Percentiles rank a stretch among this genome's conserved stretches.
Conservation (phyloP, 2,113 vertebrate species). For the Rhea pennata region DNA sequence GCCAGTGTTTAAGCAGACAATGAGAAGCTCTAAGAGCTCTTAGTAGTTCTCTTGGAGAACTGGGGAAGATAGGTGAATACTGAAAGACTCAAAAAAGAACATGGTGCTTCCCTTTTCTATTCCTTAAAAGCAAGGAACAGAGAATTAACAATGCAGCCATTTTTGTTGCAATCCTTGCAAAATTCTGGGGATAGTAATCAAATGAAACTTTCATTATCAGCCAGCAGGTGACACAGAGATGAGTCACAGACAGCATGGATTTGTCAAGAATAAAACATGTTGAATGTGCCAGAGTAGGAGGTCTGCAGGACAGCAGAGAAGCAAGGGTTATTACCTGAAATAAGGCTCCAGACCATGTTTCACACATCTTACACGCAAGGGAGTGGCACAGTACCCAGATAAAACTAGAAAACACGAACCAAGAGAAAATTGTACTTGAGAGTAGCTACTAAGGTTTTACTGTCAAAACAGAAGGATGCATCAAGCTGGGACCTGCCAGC, state of each 20-base stretch:
- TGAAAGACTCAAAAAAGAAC: background rate
- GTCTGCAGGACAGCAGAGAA: background rate
- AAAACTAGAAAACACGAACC: background rate
- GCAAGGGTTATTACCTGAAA: background rate
- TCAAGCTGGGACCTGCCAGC: background rate
- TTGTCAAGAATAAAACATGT: background rate
- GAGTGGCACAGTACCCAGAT: background rate
- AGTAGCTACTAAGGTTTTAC: background rate
- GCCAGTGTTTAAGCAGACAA: background rate
- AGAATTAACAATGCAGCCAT: background rate
- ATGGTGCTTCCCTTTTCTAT: background rate
- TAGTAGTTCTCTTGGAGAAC: background rate
- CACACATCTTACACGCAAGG: rapidly evolving
- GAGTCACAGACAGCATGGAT: background rate
- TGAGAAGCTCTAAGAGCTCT: background rate
- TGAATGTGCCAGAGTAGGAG: background rate
- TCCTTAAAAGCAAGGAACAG: background rate
- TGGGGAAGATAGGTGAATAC: background rate
- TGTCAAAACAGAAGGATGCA: background rate
- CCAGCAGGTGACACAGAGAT: background rate
- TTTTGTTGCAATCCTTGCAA: background rate
- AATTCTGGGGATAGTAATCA: background rate
- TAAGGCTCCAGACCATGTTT: background rate
- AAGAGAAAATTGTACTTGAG: background rate
- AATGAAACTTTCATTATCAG: background rate